A percentile compares a stretch with the other conserved stretches of the same genome.
Evolutionary conservation across 2,888 invertebrate species (phyloP).

Genomic region (Malthinus flaveolus): DNA sequence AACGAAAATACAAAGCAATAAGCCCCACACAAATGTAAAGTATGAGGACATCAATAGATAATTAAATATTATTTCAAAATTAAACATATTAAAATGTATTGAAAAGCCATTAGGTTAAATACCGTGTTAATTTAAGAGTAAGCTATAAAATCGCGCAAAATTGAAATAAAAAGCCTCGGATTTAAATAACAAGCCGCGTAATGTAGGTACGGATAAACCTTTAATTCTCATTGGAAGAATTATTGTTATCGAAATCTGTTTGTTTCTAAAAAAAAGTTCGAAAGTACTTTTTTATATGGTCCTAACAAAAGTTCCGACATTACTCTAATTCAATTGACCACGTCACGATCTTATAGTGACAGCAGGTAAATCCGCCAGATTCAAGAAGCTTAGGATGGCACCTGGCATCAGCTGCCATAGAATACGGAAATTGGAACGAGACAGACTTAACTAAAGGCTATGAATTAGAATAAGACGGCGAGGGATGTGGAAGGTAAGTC

Average conservation of each 20-base stretch:
- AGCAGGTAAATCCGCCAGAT: constrained; percentile 50
- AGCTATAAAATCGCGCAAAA: constrained; percentile 50
- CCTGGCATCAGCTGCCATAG: constrained; percentile 48
- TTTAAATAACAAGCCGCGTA: constrained; percentile 51
- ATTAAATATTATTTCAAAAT: constrained; percentile 25
- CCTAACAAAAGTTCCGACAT: constrained; percentile 33
- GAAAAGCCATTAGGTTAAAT: constrained; percentile 53
- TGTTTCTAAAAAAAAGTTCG: constrained; percentile 22
- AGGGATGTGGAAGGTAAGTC: constrained; percentile 47
- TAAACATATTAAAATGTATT: constrained; percentile 42
- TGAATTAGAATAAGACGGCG: constrained; percentile 40
- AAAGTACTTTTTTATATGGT: constrained; percentile 35
- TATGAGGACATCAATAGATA: background rate
- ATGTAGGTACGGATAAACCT: constrained; percentile 43
- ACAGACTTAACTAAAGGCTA: constrained; percentile 32
- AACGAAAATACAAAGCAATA: background rate
- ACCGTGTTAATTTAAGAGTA: constrained; percentile 53
- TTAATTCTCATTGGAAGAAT: constrained; percentile 41
- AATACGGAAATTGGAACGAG: constrained; percentile 40
- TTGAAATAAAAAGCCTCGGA: constrained; percentile 54
- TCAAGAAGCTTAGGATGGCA: constrained; percentile 49
- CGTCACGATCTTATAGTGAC: constrained; percentile 47
- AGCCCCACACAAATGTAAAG: background rate
- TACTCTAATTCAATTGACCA: constrained; percentile 48
- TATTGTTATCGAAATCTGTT: constrained; percentile 36